Base-by-base conservation (phyloP, 2,113 vertebrate genomes). In the Chascanopsetta lugubris region DNA sequence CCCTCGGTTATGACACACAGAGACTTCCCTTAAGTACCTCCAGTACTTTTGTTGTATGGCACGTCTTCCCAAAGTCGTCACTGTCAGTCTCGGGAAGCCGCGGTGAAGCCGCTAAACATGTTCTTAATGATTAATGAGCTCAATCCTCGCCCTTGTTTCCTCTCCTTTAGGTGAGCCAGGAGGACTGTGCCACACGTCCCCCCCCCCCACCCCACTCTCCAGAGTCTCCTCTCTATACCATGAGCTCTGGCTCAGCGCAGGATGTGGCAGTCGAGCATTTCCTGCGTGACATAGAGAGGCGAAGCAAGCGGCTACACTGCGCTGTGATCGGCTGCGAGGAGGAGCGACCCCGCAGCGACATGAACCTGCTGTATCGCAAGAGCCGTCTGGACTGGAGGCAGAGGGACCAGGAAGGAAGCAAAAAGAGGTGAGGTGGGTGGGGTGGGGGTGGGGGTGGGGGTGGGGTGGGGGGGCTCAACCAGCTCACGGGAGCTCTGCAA, bases 221-320 rank as follows among this genome's bases (percentile, higher is more conserved):
- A 55, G 50, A 84, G 83, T 74, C 86, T 72, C 77, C 79, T 80
- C n/a, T 89, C 90, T 90, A 87, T 93, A 94, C 90, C 90, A 94
- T 94, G 93, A 93, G 86, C 91, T 92, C 92, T 90, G 92, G 92
- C 91, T 92, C 92, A 67, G 82, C 91, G 90, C 93, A 94, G 92
- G 92, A 94, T 94, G 93, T 92, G 92, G 92, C 90, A 82, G 92
- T 94, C 88, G 91, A 92, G 88, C 88, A 91, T 89, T 94, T 94
- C 90, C 87, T 94, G 92, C 92, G 91, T 91, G 92, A 92, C 92
- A 93, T 94, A 91, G 93, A 94, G 85, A 87, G 92, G 89, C 89
- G 92, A 84, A 92, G 92, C 84, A 90, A 92, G 89, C 90, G 91
- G 90, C 89, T 92, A 38, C 92, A 93, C 89, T 92, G 89, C 60